phyloP scores from a whole-genome alignment of 1,140 invertebrate genomes.

The Pseudobourletiella spinata region DNA sequence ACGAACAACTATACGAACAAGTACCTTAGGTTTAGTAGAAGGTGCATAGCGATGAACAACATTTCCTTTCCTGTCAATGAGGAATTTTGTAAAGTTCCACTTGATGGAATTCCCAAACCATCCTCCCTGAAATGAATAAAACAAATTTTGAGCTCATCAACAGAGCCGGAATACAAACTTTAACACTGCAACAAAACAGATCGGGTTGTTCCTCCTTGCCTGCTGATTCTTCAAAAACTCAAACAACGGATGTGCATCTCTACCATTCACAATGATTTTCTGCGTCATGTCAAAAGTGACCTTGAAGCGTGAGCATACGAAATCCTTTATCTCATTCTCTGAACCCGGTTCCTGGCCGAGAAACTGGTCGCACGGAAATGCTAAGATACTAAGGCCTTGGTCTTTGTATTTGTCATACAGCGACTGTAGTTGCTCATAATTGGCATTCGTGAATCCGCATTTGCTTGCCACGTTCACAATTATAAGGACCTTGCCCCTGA shows the following conservation, averaged over 20 bases:
- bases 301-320: slow-evolving; percentile 51
- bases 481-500: slow-evolving; percentile 54
- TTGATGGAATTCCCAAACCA: no score
- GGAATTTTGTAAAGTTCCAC: no score
- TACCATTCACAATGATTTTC: slow-evolving; percentile 79
- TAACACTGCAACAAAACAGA: no score
- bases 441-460: slow-evolving; percentile 63
- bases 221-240: slow-evolving; percentile 76
- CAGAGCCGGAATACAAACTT: no score
- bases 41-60: no score
- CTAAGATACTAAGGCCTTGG: slow-evolving; percentile 63
- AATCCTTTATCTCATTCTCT: slow-evolving; percentile 60
- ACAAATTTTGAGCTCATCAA: no score
- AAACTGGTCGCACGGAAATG: slow-evolving; percentile 92
- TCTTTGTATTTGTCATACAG: slow-evolving; percentile 57
- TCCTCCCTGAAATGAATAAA: no score
- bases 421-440: slow-evolving; percentile 64
- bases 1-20: no score
- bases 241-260: slow-evolving; percentile 73
- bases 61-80: no score
- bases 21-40: no score
- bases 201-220: no score
- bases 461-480: slow-evolving; percentile 81
- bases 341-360: slow-evolving; percentile 62
- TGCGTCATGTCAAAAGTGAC: slow-evolving; percentile 70